Base-by-base conservation (phyloP, 2,888 invertebrate genomes). In the Tipula unca region DNA sequence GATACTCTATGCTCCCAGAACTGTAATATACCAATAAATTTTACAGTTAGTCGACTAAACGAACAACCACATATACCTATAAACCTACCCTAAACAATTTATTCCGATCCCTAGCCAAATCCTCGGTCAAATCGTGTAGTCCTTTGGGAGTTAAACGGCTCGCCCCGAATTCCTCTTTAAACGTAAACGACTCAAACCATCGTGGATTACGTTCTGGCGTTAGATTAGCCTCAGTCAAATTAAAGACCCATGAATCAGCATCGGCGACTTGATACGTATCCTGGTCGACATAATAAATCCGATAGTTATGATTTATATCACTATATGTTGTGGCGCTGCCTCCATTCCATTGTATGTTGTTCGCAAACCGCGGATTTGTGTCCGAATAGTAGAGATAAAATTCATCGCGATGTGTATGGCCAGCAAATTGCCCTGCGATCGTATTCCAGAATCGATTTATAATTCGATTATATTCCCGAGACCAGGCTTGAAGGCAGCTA, bases 381-480 rank as follows among this genome's bases (percentile, higher is more conserved):
- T 29, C 82, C 1, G 90, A 88, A 89, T 95, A 96, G 89, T 94
- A 95, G 85, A 97, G 90, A 88, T 93, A 93, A 88, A 95, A 93
- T 89, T 95, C 94, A 88, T 96, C 96, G 1, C 92, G 92, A 89
- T 97, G 97, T 0, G 94, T 94, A 89, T 97, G 97, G 0, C 96
- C 97, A 88, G 95, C 95, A 89, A 97, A 97, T 89, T 96, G 95
- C 0, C 93, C 96, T 0, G 92, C 92, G 85, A 97, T 95, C 29
- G 94, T 96, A 69, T 93, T 92, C 20, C 94, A 93, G 89, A 95
- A 97, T 90, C 96, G 93, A 87, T 94, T 93, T 86, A 95, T 89
- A 85, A 95, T 93, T 86, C 92, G 92, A 86, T 93, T 92, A 88
- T 94, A 96, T 89, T 95, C 94, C 86, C 93, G 91, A 0, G 93